phyloP scores from a whole-genome alignment of 2,113 vertebrate species.

The Channa maculata region DNA sequence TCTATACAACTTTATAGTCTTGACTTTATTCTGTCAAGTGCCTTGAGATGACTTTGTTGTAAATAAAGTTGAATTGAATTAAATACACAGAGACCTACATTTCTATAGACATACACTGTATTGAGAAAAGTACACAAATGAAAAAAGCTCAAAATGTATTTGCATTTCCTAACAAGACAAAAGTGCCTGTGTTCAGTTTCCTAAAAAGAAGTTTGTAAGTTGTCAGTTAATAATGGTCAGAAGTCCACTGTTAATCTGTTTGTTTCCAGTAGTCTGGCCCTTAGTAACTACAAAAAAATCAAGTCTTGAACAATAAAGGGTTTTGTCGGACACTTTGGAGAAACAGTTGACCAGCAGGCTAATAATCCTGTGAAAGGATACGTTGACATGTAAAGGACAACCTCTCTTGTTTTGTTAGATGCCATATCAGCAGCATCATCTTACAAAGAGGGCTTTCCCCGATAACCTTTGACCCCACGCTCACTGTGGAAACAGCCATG shows the following conservation, averaged over 20 bases:
- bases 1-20: too few relatives aligned
- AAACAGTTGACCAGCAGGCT: neutral
- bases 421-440: constrained; percentile 80
- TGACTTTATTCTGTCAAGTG: too few relatives aligned
- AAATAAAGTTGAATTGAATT: too few relatives aligned
- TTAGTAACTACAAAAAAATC: constrained; percentile 8
- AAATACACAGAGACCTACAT: too few relatives aligned
- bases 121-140: too few relatives aligned
- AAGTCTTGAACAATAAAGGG: constrained; percentile 10
- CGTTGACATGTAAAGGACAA: constrained; percentile 16
- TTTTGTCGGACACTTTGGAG: constrained; percentile 20
- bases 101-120: too few relatives aligned
- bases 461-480: constrained; percentile 78
- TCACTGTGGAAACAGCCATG: constrained; percentile 51
- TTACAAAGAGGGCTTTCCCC: constrained; percentile 62
- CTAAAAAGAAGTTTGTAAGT: neutral
- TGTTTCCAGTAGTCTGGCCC: constrained; percentile 27
- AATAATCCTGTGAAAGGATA: constrained; percentile 6
- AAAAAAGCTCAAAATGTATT: too few relatives aligned
- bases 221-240: constrained; percentile 18
- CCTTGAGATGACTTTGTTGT: too few relatives aligned
- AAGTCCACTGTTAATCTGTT: constrained; percentile 11
- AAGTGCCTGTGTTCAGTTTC: constrained; percentile 8
- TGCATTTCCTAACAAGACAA: neutral
- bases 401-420: constrained; percentile 74